These are phyloP conservation scores for Synergus itoensis DNA, from an alignment of 2,888 invertebrate genomes.

Conservation along the genomic window DNA sequence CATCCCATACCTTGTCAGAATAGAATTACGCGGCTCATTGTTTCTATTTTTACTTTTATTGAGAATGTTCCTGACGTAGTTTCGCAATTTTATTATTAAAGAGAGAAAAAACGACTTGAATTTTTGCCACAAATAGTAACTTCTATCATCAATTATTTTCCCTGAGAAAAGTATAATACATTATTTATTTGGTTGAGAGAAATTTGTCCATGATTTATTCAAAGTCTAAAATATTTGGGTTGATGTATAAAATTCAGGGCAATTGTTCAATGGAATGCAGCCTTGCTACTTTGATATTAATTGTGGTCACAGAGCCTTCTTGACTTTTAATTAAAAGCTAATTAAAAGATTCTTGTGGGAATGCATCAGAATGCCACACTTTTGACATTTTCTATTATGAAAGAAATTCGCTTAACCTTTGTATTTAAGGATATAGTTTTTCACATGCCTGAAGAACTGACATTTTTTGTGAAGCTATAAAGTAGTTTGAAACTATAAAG, in stretches of 20 bases:
- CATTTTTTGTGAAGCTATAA: not conserved
- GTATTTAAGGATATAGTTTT: not conserved
- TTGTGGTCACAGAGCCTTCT: not conserved
- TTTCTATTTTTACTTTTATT: not conserved
- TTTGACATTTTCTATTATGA: conserved; percentile 26
- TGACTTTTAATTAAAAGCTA: conserved; percentile 6
- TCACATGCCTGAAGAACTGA: not conserved
- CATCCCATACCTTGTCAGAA: not conserved
- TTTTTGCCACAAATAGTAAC: not conserved
- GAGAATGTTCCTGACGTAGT: not conserved
- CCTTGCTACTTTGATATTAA: not conserved
- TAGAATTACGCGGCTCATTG: not conserved
- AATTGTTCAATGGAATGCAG: not conserved
- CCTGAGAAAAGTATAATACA: not conserved
- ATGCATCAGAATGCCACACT: not conserved
- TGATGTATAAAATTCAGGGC: not conserved
- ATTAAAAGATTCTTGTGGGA: not conserved
- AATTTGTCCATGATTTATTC: not conserved
- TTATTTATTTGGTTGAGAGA: not conserved
- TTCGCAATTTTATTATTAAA: conserved; percentile 2
- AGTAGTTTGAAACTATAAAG: too few relatives aligned
- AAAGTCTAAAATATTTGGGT: not conserved
- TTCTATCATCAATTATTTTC: not conserved
- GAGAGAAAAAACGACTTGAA: not conserved
- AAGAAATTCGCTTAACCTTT: conserved; percentile 26